phyloP scores from a whole-genome alignment of 2,113 vertebrate species.

The Spheniscus mendiculus region DNA sequence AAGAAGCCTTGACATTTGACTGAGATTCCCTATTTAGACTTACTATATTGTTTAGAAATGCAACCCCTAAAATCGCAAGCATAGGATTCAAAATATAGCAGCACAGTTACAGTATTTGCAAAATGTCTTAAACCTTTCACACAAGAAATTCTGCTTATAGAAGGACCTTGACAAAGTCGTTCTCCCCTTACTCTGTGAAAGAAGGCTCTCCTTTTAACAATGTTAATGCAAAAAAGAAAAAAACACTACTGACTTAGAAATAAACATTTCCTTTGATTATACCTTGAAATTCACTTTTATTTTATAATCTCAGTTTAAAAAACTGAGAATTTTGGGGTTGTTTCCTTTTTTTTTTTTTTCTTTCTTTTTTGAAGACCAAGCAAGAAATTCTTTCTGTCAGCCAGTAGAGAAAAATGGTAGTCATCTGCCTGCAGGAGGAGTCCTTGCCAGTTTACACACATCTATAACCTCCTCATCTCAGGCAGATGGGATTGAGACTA shows the following conservation, averaged over 20 bases:
- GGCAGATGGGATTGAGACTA: not conserved
- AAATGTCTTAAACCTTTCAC: not conserved
- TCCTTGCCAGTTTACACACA: not conserved
- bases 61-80: conserved; percentile 2
- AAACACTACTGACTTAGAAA: not conserved
- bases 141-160: not conserved
- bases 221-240: not conserved
- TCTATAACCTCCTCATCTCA: not conserved
- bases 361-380: not conserved
- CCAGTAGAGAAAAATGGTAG: not conserved
- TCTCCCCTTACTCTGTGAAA: not conserved
- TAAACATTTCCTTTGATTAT: not conserved
- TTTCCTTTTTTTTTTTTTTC: too few species aligned
- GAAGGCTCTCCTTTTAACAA: not conserved
- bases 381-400: not conserved
- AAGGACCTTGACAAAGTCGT: not conserved
- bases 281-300: not conserved
- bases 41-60: conserved; percentile 30
- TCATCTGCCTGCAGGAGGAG: not conserved
- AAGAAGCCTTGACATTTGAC: conserved; percentile 61
- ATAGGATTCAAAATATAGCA: conserved; percentile 23
- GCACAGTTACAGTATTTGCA: not conserved
- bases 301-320: not conserved
- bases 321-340: not conserved
- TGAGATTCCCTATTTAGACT: conserved; percentile 27